phyloP scores from a whole-genome alignment of 1,140 invertebrate species.

The Matsumurasca onukii region DNA sequence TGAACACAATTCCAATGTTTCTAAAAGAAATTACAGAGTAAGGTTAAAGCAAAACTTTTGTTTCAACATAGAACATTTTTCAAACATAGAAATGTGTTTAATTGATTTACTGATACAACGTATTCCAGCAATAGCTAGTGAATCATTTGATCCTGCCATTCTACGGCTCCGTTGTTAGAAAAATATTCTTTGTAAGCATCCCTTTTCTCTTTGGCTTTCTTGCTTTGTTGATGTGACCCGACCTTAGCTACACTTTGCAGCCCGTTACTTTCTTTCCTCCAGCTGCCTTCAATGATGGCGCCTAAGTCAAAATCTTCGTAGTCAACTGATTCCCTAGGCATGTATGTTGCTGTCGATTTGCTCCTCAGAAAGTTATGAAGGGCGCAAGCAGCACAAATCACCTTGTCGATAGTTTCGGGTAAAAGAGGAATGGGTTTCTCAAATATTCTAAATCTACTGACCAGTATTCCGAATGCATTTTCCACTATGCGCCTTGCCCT shows the following conservation, averaged over 20 bases:
- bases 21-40: too few species aligned
- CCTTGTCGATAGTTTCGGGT: slow-evolving; percentile 9
- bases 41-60: too few species aligned
- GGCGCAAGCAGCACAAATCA: slow-evolving; percentile 9
- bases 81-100: too few species aligned
- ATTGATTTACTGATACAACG: too few species aligned
- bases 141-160: neutral
- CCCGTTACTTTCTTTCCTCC: too few species aligned
- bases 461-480: slow-evolving; percentile 35
- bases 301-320: too few species aligned
- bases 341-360: slow-evolving; percentile 13
- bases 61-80: too few species aligned
- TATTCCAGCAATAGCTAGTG: neutral
- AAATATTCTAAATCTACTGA: slow-evolving; percentile 30
- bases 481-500: slow-evolving; percentile 28
- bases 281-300: too few species aligned
- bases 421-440: slow-evolving; percentile 27
- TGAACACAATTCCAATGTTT: too few species aligned
- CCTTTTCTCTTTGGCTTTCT: slow-evolving; percentile 1
- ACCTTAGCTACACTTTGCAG: neutral
- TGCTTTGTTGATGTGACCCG: neutral
- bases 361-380: slow-evolving; percentile 18
- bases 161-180: neutral
- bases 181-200: neutral
- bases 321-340: slow-evolving; percentile 16